Base-by-base conservation (phyloP, 2,797 vertebrate species). In the Bryconaethiops microstoma region DNA sequence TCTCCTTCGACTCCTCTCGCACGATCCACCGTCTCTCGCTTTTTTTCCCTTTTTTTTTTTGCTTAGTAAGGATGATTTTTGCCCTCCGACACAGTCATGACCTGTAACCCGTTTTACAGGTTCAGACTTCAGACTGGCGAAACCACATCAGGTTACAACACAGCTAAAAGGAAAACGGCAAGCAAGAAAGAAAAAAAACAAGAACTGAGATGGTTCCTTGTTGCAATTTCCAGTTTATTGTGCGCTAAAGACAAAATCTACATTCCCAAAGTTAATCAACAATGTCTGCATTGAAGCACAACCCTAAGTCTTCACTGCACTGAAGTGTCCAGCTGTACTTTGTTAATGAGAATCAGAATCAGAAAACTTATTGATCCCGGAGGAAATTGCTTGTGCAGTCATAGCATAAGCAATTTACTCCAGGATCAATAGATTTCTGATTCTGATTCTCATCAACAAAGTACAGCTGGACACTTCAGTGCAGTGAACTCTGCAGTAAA, bases 1-100 rank as follows among this genome's bases (percentile, higher is more conserved):
- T 29, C 19, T 21, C 42, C 42, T 42, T 35, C 1, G 45, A n/a
- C 7, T 54, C 50, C 1, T 17, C 50, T n/a, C 55, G 3, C 0
- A n/a, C 16, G 60, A 17, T 8, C 60, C 5, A 39, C 17, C 29
- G 14, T 29, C 48, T 25, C 48, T 1, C 1, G 12, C 48, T 14
- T 52, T 10, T 55, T 16, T 39, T 29, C 3, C 29, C 29, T 3
- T 3, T 2, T 2, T 23, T 21, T 23, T 2, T 59, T 63, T 29
- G 12, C 9, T 19, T 1, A 1, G 12, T 12, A 39, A 16, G 13
- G 9, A 50, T 5, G 48, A 21, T 80, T 81, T 77, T 48, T 86
- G 72, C 19, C 87, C 85, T 84, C 88, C 88, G 87, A 88, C 86
- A 78, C 19, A 64, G 40, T 39, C n/a, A 3, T 23, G 65, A 19